phyloP scores from a whole-genome alignment of 2,797 vertebrate genomes.

The Gymnocypris eckloni region DNA sequence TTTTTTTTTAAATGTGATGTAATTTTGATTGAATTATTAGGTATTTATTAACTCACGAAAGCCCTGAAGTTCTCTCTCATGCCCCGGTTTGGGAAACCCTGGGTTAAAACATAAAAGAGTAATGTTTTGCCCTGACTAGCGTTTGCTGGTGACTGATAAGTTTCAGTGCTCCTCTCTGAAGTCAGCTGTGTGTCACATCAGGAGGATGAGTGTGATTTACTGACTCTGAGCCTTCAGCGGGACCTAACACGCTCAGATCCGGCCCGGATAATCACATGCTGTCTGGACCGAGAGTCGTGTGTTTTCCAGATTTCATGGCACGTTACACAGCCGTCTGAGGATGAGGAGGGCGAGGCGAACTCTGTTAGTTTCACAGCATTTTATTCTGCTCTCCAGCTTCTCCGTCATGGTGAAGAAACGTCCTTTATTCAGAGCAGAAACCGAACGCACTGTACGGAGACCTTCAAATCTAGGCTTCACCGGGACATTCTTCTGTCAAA shows the following conservation, averaged over 20 bases:
- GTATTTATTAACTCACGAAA: too few species aligned
- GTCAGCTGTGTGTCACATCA: constrained; percentile 15
- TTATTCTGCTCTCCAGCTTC: not conserved
- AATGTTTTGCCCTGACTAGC: too few species aligned
- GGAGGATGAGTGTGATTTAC: constrained; percentile 18
- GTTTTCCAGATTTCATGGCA: constrained; percentile 72
- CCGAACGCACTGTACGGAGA: too few species aligned
- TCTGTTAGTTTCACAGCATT: constrained; percentile 32
- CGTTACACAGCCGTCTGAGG: constrained; percentile 64
- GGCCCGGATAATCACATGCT: constrained; percentile 74
- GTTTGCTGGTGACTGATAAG: not conserved
- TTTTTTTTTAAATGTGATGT: too few species aligned
- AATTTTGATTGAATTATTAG: too few species aligned
- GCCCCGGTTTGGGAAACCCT: too few species aligned
- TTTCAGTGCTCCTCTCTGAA: not conserved
- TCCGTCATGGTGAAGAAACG: not conserved
- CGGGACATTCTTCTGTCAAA: not conserved
- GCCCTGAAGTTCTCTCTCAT: too few species aligned
- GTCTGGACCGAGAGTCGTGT: constrained; percentile 69
- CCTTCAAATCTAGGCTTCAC: not conserved
- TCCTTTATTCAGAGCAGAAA: constrained; percentile 24
- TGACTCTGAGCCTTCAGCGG: not conserved
- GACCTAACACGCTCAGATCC: not conserved
- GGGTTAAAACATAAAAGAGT: too few species aligned
- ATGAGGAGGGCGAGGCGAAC: constrained; percentile 16